Base-by-base conservation (phyloP, 2,888 invertebrate species). In the Metallyticus violacea region DNA sequence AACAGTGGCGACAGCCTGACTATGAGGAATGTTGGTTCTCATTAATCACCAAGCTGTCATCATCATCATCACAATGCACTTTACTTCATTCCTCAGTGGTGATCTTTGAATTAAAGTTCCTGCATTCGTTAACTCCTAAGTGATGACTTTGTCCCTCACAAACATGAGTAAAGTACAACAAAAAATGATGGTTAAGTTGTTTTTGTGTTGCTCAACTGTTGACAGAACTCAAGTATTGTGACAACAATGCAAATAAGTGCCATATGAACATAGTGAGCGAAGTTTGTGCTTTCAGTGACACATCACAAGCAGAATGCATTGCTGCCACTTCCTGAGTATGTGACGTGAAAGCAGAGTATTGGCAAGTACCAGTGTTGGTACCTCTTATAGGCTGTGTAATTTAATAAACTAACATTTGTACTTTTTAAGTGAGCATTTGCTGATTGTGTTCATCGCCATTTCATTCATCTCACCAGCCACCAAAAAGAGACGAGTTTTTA, bases 1-100 rank as follows among this genome's bases (percentile, higher is more conserved):
- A 87, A 79, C 77, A 28, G 29, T 29, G 79, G 30, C 4, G 87
- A 87, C 9, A 82, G 78, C 28, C 83, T 77, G n/a, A 85, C 86
- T 6, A 62, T 91, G 4, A 89, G 91, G 85, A 91, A 91, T 88
- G 88, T 91, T 40, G 91, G 91, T 81, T 90, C 91, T 85, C 90
- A 91, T 87, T 91, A 89, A 90, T 6, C 15, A 62, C 15, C 15
- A 62, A 22, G 22, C 40, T 22, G 22, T 62, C 40, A 62, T 62
- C 40, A 62, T 62, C 29, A 40, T 30, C 40, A 62, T 62, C 40
- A 62, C 15, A 15, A 62, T 28, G 79, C 29, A 87, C 27, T 80
- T 22, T 30, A 85, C 62, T 76, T 90, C 85, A 90, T 92, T 15
- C 90, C 88, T 87, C 15, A 85, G 85, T 62, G 40, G 40, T 62